phyloP scores from a whole-genome alignment of 2,113 vertebrate species.

The Hypanus sabinus region DNA sequence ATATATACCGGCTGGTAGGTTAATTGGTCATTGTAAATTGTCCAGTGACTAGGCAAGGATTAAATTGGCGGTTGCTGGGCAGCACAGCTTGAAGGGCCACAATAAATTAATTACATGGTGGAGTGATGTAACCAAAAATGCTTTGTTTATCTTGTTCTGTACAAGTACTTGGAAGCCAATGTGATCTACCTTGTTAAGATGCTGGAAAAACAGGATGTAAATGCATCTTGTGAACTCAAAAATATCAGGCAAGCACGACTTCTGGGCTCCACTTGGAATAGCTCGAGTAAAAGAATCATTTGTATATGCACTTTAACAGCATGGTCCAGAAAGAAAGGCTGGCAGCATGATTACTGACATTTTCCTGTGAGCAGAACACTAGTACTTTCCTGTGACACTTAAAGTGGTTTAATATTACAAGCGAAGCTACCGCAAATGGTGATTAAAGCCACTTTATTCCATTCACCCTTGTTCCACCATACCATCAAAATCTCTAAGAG shows the following conservation, averaged over 20 bases:
- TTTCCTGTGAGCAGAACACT: slow-evolving; percentile 22
- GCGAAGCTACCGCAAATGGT: slow-evolving; percentile 20
- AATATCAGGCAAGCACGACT: not conserved
- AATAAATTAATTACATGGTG: no score
- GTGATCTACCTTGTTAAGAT: not conserved
- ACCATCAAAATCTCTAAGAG: slow-evolving; percentile 27
- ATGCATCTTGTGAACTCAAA: not conserved
- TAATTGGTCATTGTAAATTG: no score
- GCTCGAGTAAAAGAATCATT: slow-evolving; percentile 17
- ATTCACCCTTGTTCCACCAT: not conserved
- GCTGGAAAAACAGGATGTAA: no score
- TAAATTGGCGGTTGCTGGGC: no score
- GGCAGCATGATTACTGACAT: slow-evolving; percentile 36
- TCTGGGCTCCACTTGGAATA: slow-evolving; percentile 2
- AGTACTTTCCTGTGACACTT: slow-evolving; percentile 34
- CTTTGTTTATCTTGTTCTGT: not conserved
- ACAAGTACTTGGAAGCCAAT: not conserved
- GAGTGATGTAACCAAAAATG: not conserved
- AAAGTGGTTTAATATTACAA: slow-evolving; percentile 35
- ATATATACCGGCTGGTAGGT: no score
- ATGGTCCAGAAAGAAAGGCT: not conserved
- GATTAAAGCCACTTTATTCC: slow-evolving; percentile 33
- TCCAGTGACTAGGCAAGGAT: no score
- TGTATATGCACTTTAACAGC: slow-evolving; percentile 26
- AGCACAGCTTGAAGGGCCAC: no score